Conservation (phyloP, 2,113 vertebrate species). For the Taxidea taxus region DNA sequence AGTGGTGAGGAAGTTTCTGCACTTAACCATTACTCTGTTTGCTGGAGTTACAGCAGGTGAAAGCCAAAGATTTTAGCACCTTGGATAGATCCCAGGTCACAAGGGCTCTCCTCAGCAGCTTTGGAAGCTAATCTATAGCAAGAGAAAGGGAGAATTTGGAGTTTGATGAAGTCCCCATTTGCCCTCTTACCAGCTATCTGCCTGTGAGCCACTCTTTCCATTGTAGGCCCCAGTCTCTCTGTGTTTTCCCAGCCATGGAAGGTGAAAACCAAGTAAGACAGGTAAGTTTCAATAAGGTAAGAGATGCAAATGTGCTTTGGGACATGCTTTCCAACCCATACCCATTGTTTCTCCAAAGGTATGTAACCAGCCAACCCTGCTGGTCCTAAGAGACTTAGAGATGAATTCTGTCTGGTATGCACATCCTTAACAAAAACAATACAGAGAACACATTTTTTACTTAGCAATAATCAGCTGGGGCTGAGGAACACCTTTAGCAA, state of each 20-base stretch:
- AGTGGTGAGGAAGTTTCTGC: constrained; percentile 63
- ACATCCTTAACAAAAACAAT: background rate
- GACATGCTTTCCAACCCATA: rapidly evolving
- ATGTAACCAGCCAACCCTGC: background rate
- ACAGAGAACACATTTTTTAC: background rate
- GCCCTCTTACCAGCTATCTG: background rate
- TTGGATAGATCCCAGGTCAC: constrained; percentile 3
- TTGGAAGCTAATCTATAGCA: background rate
- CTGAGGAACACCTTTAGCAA: background rate
- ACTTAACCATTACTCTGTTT: constrained; percentile 61
- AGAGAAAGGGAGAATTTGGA: background rate
- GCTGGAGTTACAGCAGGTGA: constrained; percentile 33
- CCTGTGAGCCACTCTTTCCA: background rate
- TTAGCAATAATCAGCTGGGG: background rate
- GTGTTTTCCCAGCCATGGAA: background rate
- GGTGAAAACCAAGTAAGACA: background rate
- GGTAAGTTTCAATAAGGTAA: background rate
- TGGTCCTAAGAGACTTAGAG: background rate
- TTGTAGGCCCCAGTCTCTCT: background rate
- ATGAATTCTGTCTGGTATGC: background rate
- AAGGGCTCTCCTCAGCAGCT: background rate
- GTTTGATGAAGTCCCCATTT: background rate
- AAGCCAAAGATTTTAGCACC: constrained; percentile 50
- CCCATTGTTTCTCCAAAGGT: background rate
- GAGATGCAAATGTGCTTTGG: background rate